phyloP scores from a whole-genome alignment of 2,797 vertebrate species.

The Enteromius trimaculatus region DNA sequence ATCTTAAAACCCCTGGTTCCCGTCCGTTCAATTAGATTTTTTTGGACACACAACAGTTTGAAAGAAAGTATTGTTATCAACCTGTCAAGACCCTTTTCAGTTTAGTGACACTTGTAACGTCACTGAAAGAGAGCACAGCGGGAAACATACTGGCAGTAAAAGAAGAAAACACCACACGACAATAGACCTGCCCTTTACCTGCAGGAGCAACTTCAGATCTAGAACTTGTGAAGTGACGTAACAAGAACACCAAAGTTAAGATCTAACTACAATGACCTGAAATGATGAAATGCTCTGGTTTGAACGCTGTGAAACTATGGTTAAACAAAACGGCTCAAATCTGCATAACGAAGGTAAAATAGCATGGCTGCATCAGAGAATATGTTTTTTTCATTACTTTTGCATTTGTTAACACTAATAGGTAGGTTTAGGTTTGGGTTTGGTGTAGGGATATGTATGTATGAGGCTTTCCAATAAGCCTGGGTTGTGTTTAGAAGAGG shows the following conservation, averaged over 20 bases:
- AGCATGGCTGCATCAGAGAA: no score
- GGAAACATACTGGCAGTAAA: neutral
- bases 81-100: constrained; percentile 42
- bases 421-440: no score
- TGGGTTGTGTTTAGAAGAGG: neutral
- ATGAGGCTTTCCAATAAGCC: neutral
- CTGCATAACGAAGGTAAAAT: no score
- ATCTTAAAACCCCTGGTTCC: constrained; percentile 34
- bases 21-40: constrained; percentile 15
- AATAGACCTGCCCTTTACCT: neutral
- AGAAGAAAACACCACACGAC: neutral
- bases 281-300: no score
- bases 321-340: no score
- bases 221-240: neutral
- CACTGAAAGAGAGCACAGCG: neutral
- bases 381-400: no score
- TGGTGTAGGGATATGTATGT: no score
- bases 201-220: neutral
- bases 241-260: neutral
- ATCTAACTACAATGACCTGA: neutral
- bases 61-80: constrained; percentile 50
- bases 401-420: no score
- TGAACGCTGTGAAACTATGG: no score
- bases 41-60: neutral
- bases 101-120: constrained; percentile 27